phyloP scores from a whole-genome alignment of 2,113 vertebrate genomes.

The Ageneiosus marmoratus region DNA sequence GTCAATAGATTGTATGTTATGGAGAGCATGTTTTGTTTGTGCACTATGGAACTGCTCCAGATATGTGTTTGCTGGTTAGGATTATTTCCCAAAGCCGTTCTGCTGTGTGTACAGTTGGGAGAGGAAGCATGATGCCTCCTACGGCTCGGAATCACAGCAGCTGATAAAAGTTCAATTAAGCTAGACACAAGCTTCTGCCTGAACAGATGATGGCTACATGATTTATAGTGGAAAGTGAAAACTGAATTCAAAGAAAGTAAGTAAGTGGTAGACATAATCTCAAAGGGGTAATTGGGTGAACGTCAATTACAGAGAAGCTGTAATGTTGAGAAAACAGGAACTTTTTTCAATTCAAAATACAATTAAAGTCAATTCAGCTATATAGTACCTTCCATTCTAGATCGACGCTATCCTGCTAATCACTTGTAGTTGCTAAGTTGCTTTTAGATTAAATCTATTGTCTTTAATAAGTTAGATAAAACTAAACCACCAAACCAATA shows the following conservation, averaged over 20 bases:
- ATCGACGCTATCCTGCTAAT: background rate
- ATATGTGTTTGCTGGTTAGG: background rate
- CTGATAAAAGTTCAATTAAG: constrained; percentile 12
- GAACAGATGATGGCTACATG: background rate
- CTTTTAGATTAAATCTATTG: no score
- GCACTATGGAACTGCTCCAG: background rate
- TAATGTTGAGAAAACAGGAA: background rate
- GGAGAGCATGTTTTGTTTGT: background rate
- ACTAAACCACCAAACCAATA: background rate
- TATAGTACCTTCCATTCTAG: background rate
- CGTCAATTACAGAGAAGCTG: background rate
- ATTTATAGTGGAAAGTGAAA: background rate
- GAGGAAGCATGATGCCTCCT: background rate
- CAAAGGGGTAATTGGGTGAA: background rate
- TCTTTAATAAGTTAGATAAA: no score
- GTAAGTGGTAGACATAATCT: background rate
- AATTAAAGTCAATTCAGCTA: background rate
- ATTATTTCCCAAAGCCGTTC: background rate
- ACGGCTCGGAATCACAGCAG: constrained; percentile 7
- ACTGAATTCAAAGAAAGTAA: background rate
- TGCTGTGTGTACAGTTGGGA: background rate
- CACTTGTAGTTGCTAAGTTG: no score
- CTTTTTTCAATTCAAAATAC: background rate
- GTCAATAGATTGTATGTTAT: background rate
- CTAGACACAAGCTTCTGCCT: background rate